Conservation (phyloP, 1,140 invertebrate species). For the Euborellia annulipes region DNA sequence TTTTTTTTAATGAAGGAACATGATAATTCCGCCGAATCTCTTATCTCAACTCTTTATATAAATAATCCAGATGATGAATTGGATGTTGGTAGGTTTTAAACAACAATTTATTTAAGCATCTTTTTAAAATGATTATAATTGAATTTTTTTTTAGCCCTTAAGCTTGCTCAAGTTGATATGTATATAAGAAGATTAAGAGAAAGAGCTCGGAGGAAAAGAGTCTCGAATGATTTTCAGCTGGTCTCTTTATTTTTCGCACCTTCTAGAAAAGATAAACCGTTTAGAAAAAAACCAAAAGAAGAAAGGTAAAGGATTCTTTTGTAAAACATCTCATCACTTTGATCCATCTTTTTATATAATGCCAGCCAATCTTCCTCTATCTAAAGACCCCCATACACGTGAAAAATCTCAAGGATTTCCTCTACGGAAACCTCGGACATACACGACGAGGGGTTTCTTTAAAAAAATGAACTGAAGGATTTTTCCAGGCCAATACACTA, state of each 20-base stretch:
- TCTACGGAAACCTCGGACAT: too few species aligned
- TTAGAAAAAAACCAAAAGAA: not conserved
- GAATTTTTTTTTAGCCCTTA: constrained; percentile 27
- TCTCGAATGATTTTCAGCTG: constrained; percentile 73
- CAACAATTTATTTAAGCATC: not conserved
- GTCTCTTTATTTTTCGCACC: constrained; percentile 59
- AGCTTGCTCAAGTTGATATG: constrained; percentile 72
- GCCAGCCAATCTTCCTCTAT: too few species aligned
- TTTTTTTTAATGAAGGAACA: constrained; percentile 39
- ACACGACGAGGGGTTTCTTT: too few species aligned
- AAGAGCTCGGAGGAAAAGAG: constrained; percentile 68
- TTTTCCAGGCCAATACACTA: too few species aligned
- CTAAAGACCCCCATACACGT: too few species aligned
- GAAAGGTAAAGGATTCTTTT: too few species aligned
- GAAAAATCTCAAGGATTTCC: too few species aligned
- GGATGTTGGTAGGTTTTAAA: constrained; percentile 39
- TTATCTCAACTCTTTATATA: constrained; percentile 65
- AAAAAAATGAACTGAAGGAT: too few species aligned
- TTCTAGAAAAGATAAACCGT: constrained; percentile 29
- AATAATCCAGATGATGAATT: constrained; percentile 70
- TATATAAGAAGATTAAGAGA: constrained; percentile 73
- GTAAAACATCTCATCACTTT: too few species aligned
- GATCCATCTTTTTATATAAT: too few species aligned
- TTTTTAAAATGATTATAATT: not conserved
- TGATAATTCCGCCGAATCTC: constrained; percentile 78